Conservation (phyloP, 2,797 vertebrate genomes). For the Galagoides demidoff region DNA sequence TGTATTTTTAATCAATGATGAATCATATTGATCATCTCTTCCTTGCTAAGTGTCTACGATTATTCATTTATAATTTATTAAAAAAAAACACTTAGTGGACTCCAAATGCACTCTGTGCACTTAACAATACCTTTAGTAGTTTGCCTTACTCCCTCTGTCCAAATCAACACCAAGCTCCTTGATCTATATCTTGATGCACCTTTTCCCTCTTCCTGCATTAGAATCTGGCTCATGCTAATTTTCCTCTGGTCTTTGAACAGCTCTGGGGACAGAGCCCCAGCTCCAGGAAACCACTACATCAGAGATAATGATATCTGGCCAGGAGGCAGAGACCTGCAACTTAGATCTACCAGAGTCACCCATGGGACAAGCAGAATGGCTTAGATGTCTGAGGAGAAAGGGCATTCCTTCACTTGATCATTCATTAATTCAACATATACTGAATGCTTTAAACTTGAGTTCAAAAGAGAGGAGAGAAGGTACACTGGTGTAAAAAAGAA, state of each 20-base stretch:
- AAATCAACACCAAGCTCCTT: conserved; percentile 13
- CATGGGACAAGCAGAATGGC: background rate
- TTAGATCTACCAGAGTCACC: background rate
- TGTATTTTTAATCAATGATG: conserved; percentile 59
- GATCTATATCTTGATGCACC: conserved; percentile 2
- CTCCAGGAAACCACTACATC: background rate
- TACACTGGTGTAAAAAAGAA: background rate
- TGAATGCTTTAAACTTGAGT: background rate
- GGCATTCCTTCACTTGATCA: background rate
- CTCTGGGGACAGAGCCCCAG: background rate
- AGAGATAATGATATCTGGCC: background rate
- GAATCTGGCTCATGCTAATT: background rate
- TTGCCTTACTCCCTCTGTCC: conserved; percentile 16
- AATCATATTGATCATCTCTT: conserved; percentile 44
- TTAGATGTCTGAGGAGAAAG: background rate
- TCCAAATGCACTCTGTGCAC: background rate
- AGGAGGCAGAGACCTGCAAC: background rate
- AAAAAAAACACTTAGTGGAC: background rate
- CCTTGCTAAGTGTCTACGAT: conserved; percentile 13
- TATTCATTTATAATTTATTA: conserved; percentile 50
- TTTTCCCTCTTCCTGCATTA: conserved; percentile 4
- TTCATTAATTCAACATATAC: background rate
- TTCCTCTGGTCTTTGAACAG: background rate
- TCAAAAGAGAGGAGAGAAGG: background rate
- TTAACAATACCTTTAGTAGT: conserved; percentile 37